phyloP scores from a whole-genome alignment of 2,797 vertebrate species.

The Alca torda region DNA sequence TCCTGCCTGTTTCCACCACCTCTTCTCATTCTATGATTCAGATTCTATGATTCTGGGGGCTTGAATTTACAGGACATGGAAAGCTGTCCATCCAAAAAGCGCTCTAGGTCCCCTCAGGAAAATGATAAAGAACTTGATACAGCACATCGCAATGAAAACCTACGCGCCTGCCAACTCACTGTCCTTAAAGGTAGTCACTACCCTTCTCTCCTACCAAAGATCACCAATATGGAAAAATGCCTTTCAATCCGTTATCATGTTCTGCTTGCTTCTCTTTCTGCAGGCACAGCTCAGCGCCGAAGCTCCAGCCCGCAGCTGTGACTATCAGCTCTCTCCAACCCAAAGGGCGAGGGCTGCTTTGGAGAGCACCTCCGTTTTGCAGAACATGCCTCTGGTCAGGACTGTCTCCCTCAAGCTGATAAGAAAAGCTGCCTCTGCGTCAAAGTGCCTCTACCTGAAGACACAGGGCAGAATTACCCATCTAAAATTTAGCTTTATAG shows the following conservation, averaged over 20 bases:
- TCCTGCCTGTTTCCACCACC: background rate
- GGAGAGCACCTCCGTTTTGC: background rate
- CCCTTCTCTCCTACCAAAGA: background rate
- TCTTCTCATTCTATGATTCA: background rate
- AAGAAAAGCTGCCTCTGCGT: background rate
- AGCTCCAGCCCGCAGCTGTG: background rate
- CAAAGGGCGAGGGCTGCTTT: background rate
- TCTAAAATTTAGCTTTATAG: background rate
- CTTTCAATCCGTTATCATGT: no score
- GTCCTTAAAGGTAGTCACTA: background rate
- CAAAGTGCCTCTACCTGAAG: background rate
- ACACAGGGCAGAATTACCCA: background rate
- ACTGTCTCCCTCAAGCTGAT: background rate
- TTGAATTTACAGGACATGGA: background rate
- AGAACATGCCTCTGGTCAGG: background rate
- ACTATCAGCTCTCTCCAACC: background rate
- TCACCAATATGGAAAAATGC: background rate
- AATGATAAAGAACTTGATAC: background rate
- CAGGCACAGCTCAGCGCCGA: background rate
- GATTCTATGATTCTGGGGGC: background rate
- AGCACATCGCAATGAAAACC: background rate
- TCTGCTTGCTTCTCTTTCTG: background rate
- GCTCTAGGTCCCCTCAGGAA: background rate
- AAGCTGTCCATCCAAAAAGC: background rate
- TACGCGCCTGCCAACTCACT: background rate